A percentile compares a stretch with the other conserved stretches of the same genome.
These are phyloP conservation scores for Morone saxatilis DNA, from an alignment of 2,113 vertebrate species.

Conservation along the genomic window DNA sequence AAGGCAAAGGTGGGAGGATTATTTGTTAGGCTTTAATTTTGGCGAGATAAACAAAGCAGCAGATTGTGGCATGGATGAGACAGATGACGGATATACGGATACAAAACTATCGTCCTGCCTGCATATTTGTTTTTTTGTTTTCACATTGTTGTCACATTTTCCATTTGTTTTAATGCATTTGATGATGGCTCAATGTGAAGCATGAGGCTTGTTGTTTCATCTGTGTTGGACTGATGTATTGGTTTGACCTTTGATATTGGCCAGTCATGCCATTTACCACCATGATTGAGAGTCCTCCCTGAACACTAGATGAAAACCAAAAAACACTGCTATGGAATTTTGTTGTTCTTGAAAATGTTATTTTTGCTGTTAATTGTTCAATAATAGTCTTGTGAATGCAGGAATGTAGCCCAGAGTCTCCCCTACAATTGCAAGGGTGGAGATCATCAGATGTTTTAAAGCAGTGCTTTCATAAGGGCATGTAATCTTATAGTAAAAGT, in stretches of 20 bases:
- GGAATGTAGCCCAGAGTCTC: no score
- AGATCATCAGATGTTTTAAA: not conserved
- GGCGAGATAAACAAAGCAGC: conserved; percentile 32
- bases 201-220: conserved; percentile 62
- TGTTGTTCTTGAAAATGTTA: conserved; percentile 20
- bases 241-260: conserved; percentile 70
- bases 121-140: conserved; percentile 49
- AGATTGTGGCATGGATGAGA: conserved; percentile 26
- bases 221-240: conserved; percentile 62
- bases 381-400: not conserved
- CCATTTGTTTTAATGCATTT: conserved; percentile 51
- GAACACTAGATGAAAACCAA: conserved; percentile 42
- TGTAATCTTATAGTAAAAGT: not conserved
- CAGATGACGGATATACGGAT: conserved; percentile 1
- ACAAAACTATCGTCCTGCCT: conserved; percentile 34
- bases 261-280: conserved; percentile 64
- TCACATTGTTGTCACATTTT: conserved; percentile 48
- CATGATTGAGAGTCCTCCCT: conserved; percentile 60
- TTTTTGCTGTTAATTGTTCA: not conserved
- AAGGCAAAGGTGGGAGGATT: conserved; percentile 41
- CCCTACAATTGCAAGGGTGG: not conserved
- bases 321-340: conserved; percentile 20
- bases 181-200: conserved; percentile 52
- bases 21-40: conserved; percentile 24
- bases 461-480: not conserved